Percentiles rank a stretch among this genome's conserved stretches.
Evolutionary conservation across 2,797 vertebrate genomes (phyloP).

Genomic region (Tenualosa ilisha): DNA sequence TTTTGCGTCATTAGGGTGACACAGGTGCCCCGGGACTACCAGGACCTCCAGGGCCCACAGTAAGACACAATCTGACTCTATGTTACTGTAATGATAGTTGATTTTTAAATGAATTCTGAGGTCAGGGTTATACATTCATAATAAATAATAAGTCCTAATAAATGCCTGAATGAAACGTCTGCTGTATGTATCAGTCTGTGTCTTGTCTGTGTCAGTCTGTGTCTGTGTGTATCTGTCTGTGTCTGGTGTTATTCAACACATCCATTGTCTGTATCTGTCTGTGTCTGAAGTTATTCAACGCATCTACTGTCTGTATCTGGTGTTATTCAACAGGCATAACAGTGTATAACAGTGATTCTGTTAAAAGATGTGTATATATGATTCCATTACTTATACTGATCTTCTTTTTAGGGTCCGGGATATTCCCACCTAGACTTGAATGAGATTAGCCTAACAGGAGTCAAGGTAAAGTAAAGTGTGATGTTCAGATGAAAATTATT

Average conservation of each 20-base stretch:
- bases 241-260: too few relatives aligned
- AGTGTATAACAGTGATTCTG: not conserved
- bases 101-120: not conserved
- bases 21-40: constrained; percentile 50
- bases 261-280: too few relatives aligned
- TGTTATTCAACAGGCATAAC: too few relatives aligned
- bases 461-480: constrained; percentile 53
- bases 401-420: constrained; percentile 46
- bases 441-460: constrained; percentile 44
- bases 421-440: constrained; percentile 45
- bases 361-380: not conserved
- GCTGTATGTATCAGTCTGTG: too few relatives aligned
- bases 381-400: not conserved
- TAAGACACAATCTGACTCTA: constrained; percentile 34
- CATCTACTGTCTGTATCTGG: too few relatives aligned
- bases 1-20: constrained; percentile 48
- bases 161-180: too few relatives aligned
- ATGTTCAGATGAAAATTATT: not conserved
- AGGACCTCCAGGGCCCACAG: constrained; percentile 52
- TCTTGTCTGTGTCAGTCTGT: too few relatives aligned
- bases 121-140: not conserved
- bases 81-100: not conserved
- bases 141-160: too few relatives aligned
- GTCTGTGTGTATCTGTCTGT: too few relatives aligned
- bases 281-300: too few relatives aligned